Conservation (phyloP, 2,113 vertebrate species). For the Casuarius casuarius region DNA sequence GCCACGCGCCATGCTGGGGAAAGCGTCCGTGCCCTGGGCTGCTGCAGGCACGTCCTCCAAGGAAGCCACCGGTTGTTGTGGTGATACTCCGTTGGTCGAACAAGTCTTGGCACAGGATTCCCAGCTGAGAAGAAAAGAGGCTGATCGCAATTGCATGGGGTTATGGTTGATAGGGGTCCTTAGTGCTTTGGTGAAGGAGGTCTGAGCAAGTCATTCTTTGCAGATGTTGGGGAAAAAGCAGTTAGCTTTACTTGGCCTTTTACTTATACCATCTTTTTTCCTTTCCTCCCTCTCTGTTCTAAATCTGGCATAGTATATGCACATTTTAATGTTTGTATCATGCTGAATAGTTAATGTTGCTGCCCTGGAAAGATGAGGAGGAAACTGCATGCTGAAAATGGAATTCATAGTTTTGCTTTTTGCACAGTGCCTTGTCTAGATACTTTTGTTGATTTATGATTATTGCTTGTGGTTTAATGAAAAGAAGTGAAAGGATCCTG, state of each 20-base stretch:
- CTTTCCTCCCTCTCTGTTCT: not conserved
- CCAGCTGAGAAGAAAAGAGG: not conserved
- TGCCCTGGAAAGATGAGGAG: not conserved
- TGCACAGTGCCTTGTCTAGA: not conserved
- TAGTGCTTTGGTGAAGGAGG: not conserved
- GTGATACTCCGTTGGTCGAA: fast-evolving
- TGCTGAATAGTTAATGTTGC: not conserved
- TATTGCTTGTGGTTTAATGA: slow-evolving; percentile 42
- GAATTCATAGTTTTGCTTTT: slow-evolving; percentile 24
- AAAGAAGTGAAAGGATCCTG: slow-evolving; percentile 1
- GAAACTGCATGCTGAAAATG: not conserved
- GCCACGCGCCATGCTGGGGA: not conserved
- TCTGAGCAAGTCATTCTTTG: not conserved
- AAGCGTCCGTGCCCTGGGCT: not conserved
- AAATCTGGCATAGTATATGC: not conserved
- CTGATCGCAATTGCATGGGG: not conserved
- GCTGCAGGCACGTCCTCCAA: not conserved
- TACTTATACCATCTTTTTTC: not conserved
- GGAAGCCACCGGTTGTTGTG: not conserved
- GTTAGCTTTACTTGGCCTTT: not conserved
- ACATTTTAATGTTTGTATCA: not conserved
- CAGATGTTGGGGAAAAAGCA: not conserved
- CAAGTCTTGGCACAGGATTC: not conserved
- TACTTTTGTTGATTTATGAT: slow-evolving; percentile 37
- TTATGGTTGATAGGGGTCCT: not conserved